These are phyloP conservation scores for Carassius carassius DNA, from an alignment of 2,113 vertebrate species.

Conservation along the genomic window DNA sequence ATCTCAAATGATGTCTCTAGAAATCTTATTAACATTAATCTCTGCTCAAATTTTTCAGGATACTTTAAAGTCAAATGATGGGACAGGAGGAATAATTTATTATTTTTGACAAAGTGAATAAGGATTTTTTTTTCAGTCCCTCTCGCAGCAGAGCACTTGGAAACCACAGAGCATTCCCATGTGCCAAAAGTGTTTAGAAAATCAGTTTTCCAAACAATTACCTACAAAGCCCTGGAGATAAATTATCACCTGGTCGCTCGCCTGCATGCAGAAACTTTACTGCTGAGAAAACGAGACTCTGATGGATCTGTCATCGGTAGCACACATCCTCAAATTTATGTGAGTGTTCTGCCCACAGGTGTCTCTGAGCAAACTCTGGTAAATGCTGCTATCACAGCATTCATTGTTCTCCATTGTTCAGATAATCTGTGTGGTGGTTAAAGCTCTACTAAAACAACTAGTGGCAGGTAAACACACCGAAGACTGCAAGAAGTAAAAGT, in stretches of 20 bases:
- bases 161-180: conserved; percentile 20
- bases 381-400: conserved; percentile 47
- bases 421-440: conserved; percentile 50
- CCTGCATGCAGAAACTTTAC: conserved; percentile 53
- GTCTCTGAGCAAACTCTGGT: conserved; percentile 51
- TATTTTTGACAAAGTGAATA: background rate
- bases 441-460: conserved; percentile 51
- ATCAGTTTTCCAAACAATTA: conserved; percentile 52
- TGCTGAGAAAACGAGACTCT: conserved; percentile 43
- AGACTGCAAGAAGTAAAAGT: conserved; percentile 48
- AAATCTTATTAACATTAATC: background rate
- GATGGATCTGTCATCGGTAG: conserved; percentile 52
- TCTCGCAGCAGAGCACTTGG: background rate
- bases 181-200: conserved; percentile 6
- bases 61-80: background rate
- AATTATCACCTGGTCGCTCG: conserved; percentile 33
- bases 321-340: conserved; percentile 52
- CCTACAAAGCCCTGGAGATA: conserved; percentile 44
- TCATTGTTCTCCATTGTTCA: conserved; percentile 50
- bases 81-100: background rate
- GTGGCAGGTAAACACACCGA: conserved; percentile 48
- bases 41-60: background rate
- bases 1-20: background rate
- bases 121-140: background rate
- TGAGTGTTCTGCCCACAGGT: conserved; percentile 50